Conservation (phyloP, 2,888 invertebrate genomes). For the Palloptera scutellata region DNA sequence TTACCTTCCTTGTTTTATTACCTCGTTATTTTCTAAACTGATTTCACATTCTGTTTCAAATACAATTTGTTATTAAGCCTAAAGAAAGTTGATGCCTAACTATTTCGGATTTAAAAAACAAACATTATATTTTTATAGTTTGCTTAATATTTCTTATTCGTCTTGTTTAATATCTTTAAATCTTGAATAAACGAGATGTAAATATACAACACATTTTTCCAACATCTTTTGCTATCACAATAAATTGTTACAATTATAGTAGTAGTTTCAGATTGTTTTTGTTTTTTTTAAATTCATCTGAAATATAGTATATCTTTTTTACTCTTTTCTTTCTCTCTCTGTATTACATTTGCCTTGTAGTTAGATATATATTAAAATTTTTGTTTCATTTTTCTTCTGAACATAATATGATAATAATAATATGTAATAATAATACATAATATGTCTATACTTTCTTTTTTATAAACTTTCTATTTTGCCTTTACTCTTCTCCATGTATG, state of each 20-base stretch:
- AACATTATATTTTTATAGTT: neutral
- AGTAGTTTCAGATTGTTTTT: constrained; percentile 45
- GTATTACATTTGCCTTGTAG: constrained; percentile 14
- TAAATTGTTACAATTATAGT: constrained; percentile 64
- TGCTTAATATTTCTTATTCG: constrained; percentile 17
- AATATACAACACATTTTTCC: constrained; percentile 54
- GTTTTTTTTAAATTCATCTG: constrained; percentile 49
- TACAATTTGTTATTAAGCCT: too few relatives aligned
- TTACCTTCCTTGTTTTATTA: too few relatives aligned
- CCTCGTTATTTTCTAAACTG: too few relatives aligned
- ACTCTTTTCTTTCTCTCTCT: constrained; percentile 28
- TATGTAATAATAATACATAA: constrained; percentile 25
- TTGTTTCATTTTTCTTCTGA: constrained; percentile 6
- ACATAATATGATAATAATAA: neutral
- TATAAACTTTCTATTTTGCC: constrained; percentile 49
- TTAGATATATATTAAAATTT: constrained; percentile 10
- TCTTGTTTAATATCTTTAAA: constrained; percentile 26
- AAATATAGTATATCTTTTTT: constrained; percentile 47
- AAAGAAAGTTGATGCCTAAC: neutral
- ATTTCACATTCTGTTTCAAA: too few relatives aligned
- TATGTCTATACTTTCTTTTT: constrained; percentile 25
- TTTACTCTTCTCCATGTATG: constrained; percentile 34
- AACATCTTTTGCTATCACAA: constrained; percentile 59
- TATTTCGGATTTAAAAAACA: neutral
- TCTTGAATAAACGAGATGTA: constrained; percentile 56